Conservation (phyloP, 2,113 vertebrate genomes). For the Gulo gulo region DNA sequence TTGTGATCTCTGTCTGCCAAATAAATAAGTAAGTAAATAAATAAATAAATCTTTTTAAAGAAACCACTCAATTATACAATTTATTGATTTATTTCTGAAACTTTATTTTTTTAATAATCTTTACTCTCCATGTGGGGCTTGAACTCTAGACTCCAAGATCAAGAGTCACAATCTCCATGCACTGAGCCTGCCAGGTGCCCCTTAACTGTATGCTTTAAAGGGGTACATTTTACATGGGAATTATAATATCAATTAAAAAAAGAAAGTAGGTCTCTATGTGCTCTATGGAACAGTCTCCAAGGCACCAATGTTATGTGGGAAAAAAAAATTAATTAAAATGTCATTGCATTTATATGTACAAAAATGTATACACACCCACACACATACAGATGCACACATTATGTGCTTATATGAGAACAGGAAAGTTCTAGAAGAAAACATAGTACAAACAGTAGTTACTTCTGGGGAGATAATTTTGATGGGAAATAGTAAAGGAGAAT, state of each 20-base stretch:
- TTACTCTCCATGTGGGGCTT: neutral
- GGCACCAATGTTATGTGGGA: neutral
- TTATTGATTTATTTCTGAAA: neutral
- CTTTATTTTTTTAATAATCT: neutral
- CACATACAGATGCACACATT: rapidly evolving
- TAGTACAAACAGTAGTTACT: neutral
- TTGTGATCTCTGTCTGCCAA: too few species aligned
- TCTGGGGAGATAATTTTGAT: neutral
- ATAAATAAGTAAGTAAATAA: too few species aligned
- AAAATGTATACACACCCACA: neutral
- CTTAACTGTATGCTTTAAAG: neutral
- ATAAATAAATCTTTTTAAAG: neutral
- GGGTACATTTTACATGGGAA: neutral
- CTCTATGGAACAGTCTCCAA: neutral
- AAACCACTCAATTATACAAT: neutral
- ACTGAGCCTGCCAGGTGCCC: neutral
- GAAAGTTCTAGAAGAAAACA: neutral
- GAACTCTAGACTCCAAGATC: neutral
- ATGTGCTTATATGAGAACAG: neutral
- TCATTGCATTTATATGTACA: neutral
- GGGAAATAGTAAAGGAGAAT: neutral
- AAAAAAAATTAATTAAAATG: neutral
- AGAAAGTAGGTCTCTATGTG: neutral
- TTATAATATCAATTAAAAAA: neutral
- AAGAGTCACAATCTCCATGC: neutral